phyloP scores from a whole-genome alignment of 2,797 vertebrate species.

The Hybognathus amarus region DNA sequence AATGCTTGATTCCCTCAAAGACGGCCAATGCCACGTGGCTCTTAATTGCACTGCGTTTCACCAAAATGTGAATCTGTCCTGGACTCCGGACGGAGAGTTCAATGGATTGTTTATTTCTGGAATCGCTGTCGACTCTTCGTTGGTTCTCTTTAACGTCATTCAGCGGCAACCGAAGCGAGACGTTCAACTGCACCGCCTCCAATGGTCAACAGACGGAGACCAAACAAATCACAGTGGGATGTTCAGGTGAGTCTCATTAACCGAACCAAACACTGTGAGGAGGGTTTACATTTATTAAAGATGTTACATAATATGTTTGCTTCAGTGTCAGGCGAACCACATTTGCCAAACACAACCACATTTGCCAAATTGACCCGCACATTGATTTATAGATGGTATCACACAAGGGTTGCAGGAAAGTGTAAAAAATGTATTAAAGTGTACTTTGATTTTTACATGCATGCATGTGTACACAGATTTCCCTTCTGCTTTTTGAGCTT shows the following conservation, averaged over 20 bases:
- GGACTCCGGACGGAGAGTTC: neutral
- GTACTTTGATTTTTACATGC: no score
- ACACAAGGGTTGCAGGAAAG: no score
- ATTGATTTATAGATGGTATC: no score
- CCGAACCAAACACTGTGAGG: neutral
- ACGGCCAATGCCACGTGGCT: neutral
- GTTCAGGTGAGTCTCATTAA: conserved; percentile 46
- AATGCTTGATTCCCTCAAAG: accelerated
- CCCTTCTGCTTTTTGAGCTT: no score
- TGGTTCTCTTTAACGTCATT: neutral
- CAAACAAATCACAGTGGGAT: accelerated
- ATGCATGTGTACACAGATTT: no score
- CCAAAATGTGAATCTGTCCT: neutral
- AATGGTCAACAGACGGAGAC: accelerated
- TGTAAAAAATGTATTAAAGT: no score
- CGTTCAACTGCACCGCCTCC: conserved; percentile 60
- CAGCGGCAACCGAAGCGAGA: accelerated
- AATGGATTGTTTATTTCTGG: accelerated
- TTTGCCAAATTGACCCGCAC: no score
- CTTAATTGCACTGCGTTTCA: conserved; percentile 46
- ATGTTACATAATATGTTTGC: neutral
- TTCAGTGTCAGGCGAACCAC: neutral
- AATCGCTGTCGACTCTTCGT: accelerated
- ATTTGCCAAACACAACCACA: neutral
- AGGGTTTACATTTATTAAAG: neutral